These are phyloP conservation scores for Schizaphis graminum DNA, from an alignment of 2,888 invertebrate species.

Conservation along the genomic window DNA sequence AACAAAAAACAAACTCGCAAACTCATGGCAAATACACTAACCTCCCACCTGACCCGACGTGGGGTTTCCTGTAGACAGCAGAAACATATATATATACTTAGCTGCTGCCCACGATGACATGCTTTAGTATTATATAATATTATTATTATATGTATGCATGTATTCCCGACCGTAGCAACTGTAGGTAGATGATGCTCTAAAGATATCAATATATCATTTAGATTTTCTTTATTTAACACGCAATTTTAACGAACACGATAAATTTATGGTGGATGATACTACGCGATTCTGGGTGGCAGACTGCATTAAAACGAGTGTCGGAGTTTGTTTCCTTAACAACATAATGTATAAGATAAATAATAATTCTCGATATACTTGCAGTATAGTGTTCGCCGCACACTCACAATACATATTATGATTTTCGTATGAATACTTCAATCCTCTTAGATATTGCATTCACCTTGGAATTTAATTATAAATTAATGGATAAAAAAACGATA, in stretches of 20 bases:
- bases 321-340: not conserved
- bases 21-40: slow-evolving; percentile 4
- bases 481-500: not conserved
- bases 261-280: not conserved
- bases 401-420: not conserved
- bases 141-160: not conserved
- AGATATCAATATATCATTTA: slow-evolving; percentile 11
- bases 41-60: not conserved
- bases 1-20: not conserved
- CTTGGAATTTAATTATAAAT: not conserved
- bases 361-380: not conserved
- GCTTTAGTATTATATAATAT: not conserved
- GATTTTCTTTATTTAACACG: not conserved
- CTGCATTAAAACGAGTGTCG: not conserved
- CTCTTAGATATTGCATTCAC: not conserved
- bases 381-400: not conserved
- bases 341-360: not conserved
- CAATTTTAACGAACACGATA: slow-evolving; percentile 32
- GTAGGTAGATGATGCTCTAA: not conserved
- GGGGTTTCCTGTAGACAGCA: not conserved
- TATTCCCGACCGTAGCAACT: not conserved
- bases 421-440: not conserved
- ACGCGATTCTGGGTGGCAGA: slow-evolving; percentile 29
- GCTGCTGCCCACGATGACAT: not conserved
- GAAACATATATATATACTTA: not conserved